These are phyloP conservation scores for Brachypteracias leptosomus DNA, from an alignment of 2,113 vertebrate species.

Conservation along the genomic window DNA sequence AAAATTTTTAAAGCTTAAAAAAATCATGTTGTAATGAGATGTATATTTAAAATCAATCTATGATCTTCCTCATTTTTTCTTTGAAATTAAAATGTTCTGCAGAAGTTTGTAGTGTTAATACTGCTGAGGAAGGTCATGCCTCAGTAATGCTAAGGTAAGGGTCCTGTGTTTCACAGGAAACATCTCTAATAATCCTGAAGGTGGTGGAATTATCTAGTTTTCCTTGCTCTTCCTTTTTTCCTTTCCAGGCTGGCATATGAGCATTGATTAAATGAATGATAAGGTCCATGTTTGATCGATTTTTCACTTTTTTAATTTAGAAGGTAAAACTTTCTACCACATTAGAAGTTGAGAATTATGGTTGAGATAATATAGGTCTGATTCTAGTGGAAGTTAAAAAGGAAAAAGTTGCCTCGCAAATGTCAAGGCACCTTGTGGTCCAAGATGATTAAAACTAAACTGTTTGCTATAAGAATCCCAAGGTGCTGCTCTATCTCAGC, in stretches of 20 bases:
- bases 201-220: conserved; percentile 30
- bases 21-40: background rate
- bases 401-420: conserved; percentile 72
- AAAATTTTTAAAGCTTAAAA: background rate
- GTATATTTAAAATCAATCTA: background rate
- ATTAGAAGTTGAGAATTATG: conserved; percentile 70
- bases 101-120: conserved; percentile 26
- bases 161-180: background rate
- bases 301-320: conserved; percentile 73
- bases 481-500: conserved; percentile 72
- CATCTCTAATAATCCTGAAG: background rate
- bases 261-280: conserved; percentile 63
- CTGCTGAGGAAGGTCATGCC: conserved; percentile 1
- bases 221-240: conserved; percentile 26
- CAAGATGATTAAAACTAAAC: conserved; percentile 82
- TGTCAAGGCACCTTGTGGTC: conserved; percentile 76
- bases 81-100: background rate
- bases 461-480: conserved; percentile 80
- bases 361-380: conserved; percentile 69
- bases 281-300: conserved; percentile 53
- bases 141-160: background rate
- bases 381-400: conserved; percentile 68
- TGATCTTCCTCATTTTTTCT: background rate
- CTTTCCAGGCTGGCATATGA: background rate
- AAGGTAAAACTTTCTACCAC: conserved; percentile 68